Base-by-base conservation (phyloP, 1,140 invertebrate species). In the Cyclargus thomasi region DNA sequence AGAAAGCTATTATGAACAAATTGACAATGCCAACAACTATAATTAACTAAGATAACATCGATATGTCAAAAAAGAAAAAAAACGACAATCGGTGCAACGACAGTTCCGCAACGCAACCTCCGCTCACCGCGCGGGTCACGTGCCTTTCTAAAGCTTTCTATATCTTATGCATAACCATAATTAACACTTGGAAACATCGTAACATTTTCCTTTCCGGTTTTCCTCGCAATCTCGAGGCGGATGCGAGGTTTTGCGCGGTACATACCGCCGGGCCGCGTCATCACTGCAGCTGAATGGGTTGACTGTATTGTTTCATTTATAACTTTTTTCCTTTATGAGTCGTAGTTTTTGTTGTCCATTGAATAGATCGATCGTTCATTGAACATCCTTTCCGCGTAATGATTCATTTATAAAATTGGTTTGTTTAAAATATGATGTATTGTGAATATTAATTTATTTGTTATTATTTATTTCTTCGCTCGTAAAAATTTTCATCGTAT, bases 101-200 rank as follows among this genome's bases (percentile, higher is more conserved):
- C 70, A 79, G 80, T 84, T 81, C 82, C 80, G 39, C 55, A 21
- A 21, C 6, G 82, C 82, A 88, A 85, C 68, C 67, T 74, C 66
- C 74, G 62, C 73, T 67, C 75, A 72, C 71, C 66, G 72, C 69
- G 72, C 78, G 68, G 75, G 81, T 85, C 86, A 82, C 76, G 83
- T 83, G 86, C 85, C 87, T 90, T 89, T 88, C 84, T 90, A 90
- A 88, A 86, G 82, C 87, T 90, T 88, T 90, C 87, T 88, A 89
- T 79, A 77, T 78, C 79, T 82, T 65, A 64, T 71, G 39, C 72
- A 71, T 80, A 80, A 75, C 53, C 64, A 65, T 65, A 65, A 65
- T 65, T 65, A 65, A 57, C 64, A 65, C 53, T 59, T 66, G 53
- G 53, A 66, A 66, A 66, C 65, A 18, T 57, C 65, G 65, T 66